Percentiles rank a stretch among this genome's conserved stretches.
Conservation (phyloP, 2,113 vertebrate genomes). For the Chlamydotis undulata region DNA sequence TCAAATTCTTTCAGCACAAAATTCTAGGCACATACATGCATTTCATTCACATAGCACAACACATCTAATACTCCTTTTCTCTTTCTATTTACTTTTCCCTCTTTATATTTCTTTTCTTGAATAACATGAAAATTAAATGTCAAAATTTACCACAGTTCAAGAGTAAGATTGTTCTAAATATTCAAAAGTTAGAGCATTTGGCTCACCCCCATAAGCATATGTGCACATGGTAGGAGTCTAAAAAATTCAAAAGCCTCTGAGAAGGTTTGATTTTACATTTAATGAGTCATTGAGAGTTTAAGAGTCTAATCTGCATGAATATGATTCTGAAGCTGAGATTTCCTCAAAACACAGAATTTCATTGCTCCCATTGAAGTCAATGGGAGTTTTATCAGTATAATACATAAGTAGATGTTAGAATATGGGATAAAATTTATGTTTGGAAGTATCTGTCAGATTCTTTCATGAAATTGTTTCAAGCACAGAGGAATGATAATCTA, state of each 20-base stretch:
- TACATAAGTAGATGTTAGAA: neutral
- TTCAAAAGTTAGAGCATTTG: slow-evolving; percentile 29
- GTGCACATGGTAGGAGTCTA: neutral
- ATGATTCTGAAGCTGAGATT: neutral
- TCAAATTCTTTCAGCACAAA: neutral
- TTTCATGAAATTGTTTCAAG: neutral
- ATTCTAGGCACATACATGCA: neutral
- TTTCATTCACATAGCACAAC: neutral
- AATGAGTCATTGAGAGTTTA: slow-evolving; percentile 6
- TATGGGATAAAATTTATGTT: neutral
- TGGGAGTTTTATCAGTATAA: neutral
- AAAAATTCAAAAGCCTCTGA: neutral
- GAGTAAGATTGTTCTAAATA: neutral
- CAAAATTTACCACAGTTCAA: neutral
- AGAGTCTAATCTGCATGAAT: neutral
- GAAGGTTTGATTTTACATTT: neutral
- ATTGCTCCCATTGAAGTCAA: neutral
- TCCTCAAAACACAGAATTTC: neutral
- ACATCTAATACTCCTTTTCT: neutral
- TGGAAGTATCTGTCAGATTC: neutral
- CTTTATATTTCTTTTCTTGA: neutral
- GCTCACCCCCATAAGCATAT: slow-evolving; percentile 8
- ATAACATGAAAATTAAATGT: neutral
- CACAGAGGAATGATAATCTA: neutral
- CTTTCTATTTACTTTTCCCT: neutral